Evolutionary conservation across 2,113 vertebrate genomes (phyloP).

Genomic region (Cariama cristata): DNA sequence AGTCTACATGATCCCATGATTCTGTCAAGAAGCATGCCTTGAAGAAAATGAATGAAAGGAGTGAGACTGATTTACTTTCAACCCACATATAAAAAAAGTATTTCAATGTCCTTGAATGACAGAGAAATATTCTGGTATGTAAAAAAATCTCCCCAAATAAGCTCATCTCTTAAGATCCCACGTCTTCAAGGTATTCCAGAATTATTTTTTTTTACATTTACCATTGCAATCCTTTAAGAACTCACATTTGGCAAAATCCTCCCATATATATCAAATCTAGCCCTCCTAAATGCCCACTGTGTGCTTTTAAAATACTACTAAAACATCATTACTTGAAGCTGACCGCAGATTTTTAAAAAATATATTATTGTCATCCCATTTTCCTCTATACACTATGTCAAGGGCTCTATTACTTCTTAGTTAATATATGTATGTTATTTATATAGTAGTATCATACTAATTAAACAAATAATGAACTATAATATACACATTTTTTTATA

Average conservation of each 20-base stretch:
- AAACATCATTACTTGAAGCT: not conserved
- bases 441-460: not conserved
- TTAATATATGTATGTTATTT: not conserved
- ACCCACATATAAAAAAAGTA: not conserved
- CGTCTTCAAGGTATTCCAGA: not conserved
- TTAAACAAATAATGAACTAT: not conserved
- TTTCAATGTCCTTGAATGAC: not conserved
- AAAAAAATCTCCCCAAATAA: not conserved
- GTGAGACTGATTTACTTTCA: not conserved
- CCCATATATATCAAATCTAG: not conserved
- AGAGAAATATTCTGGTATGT: not conserved
- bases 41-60: not conserved
- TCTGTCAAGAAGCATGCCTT: not conserved
- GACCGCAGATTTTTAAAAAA: not conserved
- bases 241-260: not conserved
- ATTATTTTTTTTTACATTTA: not conserved
- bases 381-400: not conserved
- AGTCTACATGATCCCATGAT: not conserved
- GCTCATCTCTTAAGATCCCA: not conserved
- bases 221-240: not conserved
- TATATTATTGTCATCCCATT: not conserved
- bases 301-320: not conserved
- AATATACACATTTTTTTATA: not conserved
- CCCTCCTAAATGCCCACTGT: not conserved
- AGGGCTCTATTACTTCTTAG: not conserved